Percentiles rank a stretch among this genome's conserved stretches.
These are phyloP conservation scores for Ophthalmolycus amberensis DNA, from an alignment of 2,113 vertebrate genomes.

Conservation along the genomic window DNA sequence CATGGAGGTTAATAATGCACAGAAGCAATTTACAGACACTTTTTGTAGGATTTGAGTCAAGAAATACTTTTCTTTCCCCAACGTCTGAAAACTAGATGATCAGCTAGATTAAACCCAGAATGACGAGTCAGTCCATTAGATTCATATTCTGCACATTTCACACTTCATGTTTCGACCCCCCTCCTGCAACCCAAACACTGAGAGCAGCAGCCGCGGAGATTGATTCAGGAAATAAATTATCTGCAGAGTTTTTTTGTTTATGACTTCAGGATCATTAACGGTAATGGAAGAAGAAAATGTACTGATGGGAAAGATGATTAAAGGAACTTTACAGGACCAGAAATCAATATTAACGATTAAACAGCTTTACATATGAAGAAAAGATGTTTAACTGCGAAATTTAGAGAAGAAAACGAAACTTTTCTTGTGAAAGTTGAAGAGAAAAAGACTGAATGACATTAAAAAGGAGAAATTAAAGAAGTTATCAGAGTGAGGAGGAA, in stretches of 20 bases:
- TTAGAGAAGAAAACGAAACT: neutral
- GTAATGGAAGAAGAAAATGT: conserved; percentile 22
- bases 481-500: neutral
- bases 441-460: neutral
- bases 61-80: no score
- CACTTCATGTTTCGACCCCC: conserved; percentile 7
- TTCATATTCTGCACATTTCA: conserved; percentile 32
- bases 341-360: neutral
- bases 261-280: conserved; percentile 46
- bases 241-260: conserved; percentile 11
- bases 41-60: neutral
- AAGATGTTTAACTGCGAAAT: neutral
- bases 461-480: neutral
- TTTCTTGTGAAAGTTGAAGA: neutral
- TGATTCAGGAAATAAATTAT: conserved; percentile 42
- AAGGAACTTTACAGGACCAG: neutral
- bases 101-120: conserved; percentile 15
- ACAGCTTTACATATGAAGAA: neutral
- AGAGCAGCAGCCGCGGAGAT: conserved; percentile 2
- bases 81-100: conserved; percentile 2
- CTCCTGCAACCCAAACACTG: neutral
- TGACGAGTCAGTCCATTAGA: conserved; percentile 45
- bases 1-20: neutral
- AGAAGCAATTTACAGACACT: neutral
- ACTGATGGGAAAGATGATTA: conserved; percentile 23